Base-by-base conservation (phyloP, 2,113 vertebrate species). In the Phoenicopterus ruber region DNA sequence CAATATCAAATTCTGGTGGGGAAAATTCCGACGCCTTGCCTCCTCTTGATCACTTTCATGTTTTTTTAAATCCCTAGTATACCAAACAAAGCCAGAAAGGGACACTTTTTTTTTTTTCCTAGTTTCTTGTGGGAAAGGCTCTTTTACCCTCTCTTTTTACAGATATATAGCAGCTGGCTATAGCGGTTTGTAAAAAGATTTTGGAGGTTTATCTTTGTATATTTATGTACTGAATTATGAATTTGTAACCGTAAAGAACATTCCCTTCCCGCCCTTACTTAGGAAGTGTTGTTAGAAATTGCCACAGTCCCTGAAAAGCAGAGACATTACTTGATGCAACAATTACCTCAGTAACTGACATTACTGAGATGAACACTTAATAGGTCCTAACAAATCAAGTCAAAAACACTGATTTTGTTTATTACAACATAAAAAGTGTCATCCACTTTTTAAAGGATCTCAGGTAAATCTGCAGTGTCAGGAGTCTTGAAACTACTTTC, bases 201-300 rank as follows among this genome's bases (percentile, higher is more conserved):
- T 65, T 55, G 5, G 7, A 38, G 5, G 3, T 46, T 47, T 62
- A 34, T 54, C 15, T 89, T 74, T 46, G 2, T 44, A 34, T 38
- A 9, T 70, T 84, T 59, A 46, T 65, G 26, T 91, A 71, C 3
- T 72, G 40, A 67, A 80, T 31, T 74, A 9, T 46, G n/a, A 71
- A 55, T 36, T 71, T 65, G 18, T 49, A 73, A 58, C 15, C 17
- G 19, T 34, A 61, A 69, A 69, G 15, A 31, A 22, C 9, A 15
- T 63, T 55, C 5, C 5, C 21, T 29, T 18, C 2, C 6, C 0
- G 0, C 2, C 4, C 13, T 87, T 79, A n/a, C 20, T 36, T 46
- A 73, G n/a, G 8, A 24, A 78, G 3, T 58, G 5, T 29, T 90
- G n/a, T 79, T 47, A 86, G 40, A 55, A 76, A 61, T 83, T 77